Percentiles rank a stretch among this genome's conserved stretches.
Evolutionary conservation across 2,888 invertebrate species (phyloP).

Genomic region (Pseudolycoriella hygida): DNA sequence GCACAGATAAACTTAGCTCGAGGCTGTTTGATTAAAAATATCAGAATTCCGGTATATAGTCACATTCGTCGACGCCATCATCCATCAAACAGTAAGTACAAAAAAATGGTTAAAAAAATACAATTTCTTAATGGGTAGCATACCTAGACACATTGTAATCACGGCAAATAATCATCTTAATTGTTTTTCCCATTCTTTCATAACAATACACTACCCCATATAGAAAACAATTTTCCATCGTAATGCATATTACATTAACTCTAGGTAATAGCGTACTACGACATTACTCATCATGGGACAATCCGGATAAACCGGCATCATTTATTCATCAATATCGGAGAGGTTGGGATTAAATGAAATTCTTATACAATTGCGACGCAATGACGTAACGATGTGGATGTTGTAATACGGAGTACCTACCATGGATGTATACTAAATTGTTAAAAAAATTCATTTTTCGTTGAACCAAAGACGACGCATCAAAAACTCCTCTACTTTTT

Average conservation of each 20-base stretch:
- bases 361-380: background rate
- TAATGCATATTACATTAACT: background rate
- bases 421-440: no score
- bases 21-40: constrained; percentile 24
- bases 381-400: no score
- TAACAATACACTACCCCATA: background rate
- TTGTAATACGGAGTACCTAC: no score
- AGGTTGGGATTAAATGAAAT: background rate
- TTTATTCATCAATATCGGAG: background rate
- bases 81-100: constrained; percentile 1
- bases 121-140: no score
- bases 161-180: no score
- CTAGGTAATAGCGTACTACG: constrained; percentile 9
- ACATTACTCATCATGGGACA: constrained; percentile 12
- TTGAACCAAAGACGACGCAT: no score
- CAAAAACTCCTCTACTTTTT: no score
- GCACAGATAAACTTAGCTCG: constrained; percentile 22
- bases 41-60: constrained; percentile 15
- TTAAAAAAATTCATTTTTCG: no score
- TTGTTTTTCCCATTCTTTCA: no score
- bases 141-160: no score
- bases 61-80: constrained; percentile 12
- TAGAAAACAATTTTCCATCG: background rate
- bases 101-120: no score
- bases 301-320: constrained; percentile 6